Base-by-base conservation (phyloP, 2,888 invertebrate species). In the Tubiluchus corallicola region DNA sequence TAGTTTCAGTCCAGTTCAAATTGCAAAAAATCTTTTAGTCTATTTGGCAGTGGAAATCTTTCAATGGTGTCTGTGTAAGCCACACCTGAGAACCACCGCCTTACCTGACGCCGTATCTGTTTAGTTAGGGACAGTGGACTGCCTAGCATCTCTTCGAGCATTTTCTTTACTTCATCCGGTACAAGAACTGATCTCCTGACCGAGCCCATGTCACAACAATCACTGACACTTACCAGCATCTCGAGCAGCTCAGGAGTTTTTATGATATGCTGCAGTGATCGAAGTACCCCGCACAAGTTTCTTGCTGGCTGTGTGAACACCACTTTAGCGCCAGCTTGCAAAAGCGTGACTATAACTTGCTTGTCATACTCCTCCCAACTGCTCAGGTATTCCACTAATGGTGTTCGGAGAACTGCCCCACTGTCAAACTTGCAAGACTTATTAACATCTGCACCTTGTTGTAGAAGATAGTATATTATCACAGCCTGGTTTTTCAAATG, bases 241-340 rank as follows among this genome's bases (percentile, higher is more conserved):
- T 53, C 47, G 50, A 74, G 72, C 58, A 55, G 79, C 73, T 50
- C 50, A 44, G 53, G 54, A 44, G 79, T 56, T 17, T 64, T 60
- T 1, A 65, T 66, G 45, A 67, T 65, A 17, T 65, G 58, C 2
- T 66, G 62, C 15, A 71, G 62, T 9, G 82, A 70, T 20, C 76
- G 79, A 59, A 82, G 82, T 3, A 85, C 68, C 45, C 84, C 75
- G 21, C 84, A 83, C 57, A 79, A 78, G 0, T 82, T 82, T 82
- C 82, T 4, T 80, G 80, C 63, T 82, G 80, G 13, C 54, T 50
- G 47, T 3, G 51, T 52, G 41, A 63, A 54, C 45, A 59, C 55
- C 3, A 66, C 57, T 38, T 52, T 52, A 3, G 84, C 81, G 1
- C 85, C 85, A 55, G 82, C 74, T 57, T 74, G 71, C 3, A 87